Evolutionary conservation across 1,140 invertebrate species (phyloP), one percentile per base, ranked within the genome.

Genomic region (Drosophila tropicalis): DNA sequence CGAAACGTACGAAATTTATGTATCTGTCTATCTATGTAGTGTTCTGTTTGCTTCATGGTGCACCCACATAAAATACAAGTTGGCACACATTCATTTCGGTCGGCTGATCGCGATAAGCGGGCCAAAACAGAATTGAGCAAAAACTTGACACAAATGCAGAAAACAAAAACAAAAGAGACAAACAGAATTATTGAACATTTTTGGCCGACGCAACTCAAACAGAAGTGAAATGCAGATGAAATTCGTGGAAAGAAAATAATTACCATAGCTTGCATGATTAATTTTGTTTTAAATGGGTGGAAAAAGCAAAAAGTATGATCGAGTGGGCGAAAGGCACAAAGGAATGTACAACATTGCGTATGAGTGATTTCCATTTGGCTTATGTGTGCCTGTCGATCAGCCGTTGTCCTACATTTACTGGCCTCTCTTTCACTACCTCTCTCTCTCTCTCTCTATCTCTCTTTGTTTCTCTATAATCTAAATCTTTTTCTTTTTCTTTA

Each of bases 371-470:
- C 75, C 68, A 72, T 44, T 68, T 62, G 64, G 63, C 67, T 12
- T 44, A 32, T 17, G 25, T 60, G 19, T 55, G 1, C 55, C 47
- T 63, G 5, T 25, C 15, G 40, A 76, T 81, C 82, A 86, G 82
- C 82, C 87, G 82, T 40, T 86, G 82, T 86, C 83, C 83, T 79
- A 86, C 69, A 86, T 89, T 77, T 79, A 32, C 54, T 62, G 65
- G n/a, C 36, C n/a, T 62, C 39, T 67, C 41, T 60, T 17, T 51
- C 19, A 41, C 39, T 62, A n/a, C n/a, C 40, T 58, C 22, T 51
- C 15, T 47, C 40, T 58, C 40, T 83, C 70, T 70, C 7, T 44
- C 7, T 15, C n/a, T 17, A 17, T 22, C 12, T 47, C n/a, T 47
- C 44, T 22, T 19, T 51, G 3, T 51, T 6, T 29, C 29, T 29